Base-by-base conservation (phyloP, 2,888 invertebrate genomes). In the Chaetogeoica ovagalla region DNA sequence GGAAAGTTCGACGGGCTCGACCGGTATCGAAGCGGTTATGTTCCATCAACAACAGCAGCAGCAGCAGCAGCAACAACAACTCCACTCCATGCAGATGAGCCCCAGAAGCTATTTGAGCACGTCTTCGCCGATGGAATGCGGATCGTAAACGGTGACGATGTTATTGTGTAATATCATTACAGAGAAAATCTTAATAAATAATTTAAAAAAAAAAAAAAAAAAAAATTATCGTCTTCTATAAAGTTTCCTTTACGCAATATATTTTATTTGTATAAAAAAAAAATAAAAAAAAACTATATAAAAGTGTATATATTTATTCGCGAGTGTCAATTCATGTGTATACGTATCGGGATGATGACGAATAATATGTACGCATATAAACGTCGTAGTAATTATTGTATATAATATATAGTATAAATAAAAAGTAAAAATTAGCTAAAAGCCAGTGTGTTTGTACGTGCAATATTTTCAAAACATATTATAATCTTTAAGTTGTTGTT, bases 1-100 rank as follows among this genome's bases (percentile, higher is more conserved):
- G 17, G 87, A 88, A 0, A 90, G 90, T 75, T 79, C 79, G 2
- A 79, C 70, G 23, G 79, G 79, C 23, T 79, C 79, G 39, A 71
- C 79, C 55, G 79, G 79, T 71, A 79, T 79, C 43, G 79, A 79
- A 43, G 79, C 79, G 11, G 79, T 79, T 0, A 79, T 79, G 79
- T 79, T 70, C 79, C 79, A 79, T 17, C 79, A 79, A 17, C 77
- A 77, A 9, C 77, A 79, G 21, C 76, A 76, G 59, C 74, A 74
- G 39, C 75, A 74, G 62, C 76, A 76, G 48, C 76, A 76, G 13
- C 48, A 48, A 11, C 77, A 77, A 21, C 79, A 76, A 23, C 69
- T 70, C 37, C 79, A 65, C 63, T 23, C 43, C 30, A 79, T 79
- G 70, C 79, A 79, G 71, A 79, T 79, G 79, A 79, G 79, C 55